A percentile compares a stretch with the other conserved stretches of the same genome.
These are phyloP conservation scores for Drosophila ogumai DNA, from an alignment of 1,140 invertebrate genomes.

Conservation along the genomic window DNA sequence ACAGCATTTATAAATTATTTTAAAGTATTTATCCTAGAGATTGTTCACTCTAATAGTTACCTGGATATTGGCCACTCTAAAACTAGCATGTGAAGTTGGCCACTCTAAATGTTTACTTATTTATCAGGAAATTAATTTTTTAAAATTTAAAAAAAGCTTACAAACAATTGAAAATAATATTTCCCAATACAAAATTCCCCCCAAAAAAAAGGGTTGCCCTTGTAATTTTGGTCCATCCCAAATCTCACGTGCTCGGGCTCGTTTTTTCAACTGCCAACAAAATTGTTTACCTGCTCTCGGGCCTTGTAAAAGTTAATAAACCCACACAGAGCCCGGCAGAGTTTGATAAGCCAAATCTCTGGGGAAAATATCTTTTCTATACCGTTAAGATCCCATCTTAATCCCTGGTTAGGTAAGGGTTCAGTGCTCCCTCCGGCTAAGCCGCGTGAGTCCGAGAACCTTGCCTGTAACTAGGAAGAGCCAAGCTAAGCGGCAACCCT, in stretches of 20 bases:
- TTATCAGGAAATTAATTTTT: neutral
- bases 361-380: neutral
- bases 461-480: conserved; percentile 21
- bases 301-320: conserved; percentile 39
- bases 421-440: conserved; percentile 14
- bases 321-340: too few species aligned
- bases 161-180: too few species aligned
- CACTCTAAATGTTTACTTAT: neutral
- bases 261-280: conserved; percentile 7
- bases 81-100: neutral
- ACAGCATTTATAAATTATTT: neutral
- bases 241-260: conserved; percentile 6
- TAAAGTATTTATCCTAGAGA: neutral
- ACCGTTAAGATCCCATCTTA: neutral
- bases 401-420: conserved; percentile 14
- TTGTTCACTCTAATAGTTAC: neutral
- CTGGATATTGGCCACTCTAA: neutral
- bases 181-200: too few species aligned
- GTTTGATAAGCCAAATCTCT: conserved; percentile 37
- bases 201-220: too few species aligned
- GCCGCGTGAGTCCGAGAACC: neutral
- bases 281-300: conserved; percentile 24
- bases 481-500: conserved; percentile 6
- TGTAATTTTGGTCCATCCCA: conserved; percentile 37
- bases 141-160: neutral